These are phyloP conservation scores for Barypeithes pellucidus DNA, from an alignment of 2,888 invertebrate species.

Conservation along the genomic window DNA sequence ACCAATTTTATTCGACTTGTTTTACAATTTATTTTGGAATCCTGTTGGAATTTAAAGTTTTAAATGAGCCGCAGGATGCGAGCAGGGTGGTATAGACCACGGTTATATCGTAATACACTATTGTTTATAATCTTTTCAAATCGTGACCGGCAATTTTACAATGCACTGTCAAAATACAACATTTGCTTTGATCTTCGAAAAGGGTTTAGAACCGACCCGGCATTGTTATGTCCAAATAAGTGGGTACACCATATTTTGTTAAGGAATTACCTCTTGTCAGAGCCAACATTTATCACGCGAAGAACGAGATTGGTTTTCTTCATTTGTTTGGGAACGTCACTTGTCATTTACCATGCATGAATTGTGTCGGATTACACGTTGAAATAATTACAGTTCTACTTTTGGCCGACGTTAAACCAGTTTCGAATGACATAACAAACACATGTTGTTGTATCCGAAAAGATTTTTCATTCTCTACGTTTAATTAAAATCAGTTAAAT, in stretches of 20 bases:
- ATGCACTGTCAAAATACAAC: conserved; percentile 3
- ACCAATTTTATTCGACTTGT: too few relatives aligned
- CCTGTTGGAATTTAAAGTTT: too few relatives aligned
- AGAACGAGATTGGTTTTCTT: conserved; percentile 40
- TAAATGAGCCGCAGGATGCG: too few relatives aligned
- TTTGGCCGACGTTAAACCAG: conserved; percentile 5
- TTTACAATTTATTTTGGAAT: too few relatives aligned
- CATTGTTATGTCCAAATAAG: conserved; percentile 21
- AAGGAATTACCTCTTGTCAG: conserved; percentile 33
- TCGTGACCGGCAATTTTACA: conserved; percentile 15
- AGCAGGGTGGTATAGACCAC: too few relatives aligned
- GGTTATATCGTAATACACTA: too few relatives aligned
- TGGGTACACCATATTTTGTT: conserved; percentile 32
- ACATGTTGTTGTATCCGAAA: background rate
- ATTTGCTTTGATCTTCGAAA: conserved; percentile 15
- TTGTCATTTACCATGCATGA: conserved; percentile 35
- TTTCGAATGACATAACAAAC: background rate
- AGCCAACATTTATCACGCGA: conserved; percentile 33
- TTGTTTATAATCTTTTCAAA: background rate
- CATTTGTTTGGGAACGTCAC: conserved; percentile 40
- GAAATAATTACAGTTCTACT: conserved; percentile 31
- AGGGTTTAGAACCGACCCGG: conserved; percentile 1
- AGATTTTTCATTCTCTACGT: background rate
- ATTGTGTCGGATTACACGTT: conserved; percentile 42
- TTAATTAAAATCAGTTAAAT: background rate